Base-by-base conservation (phyloP, 2,113 vertebrate genomes). In the Balaenoptera acutorostrata region DNA sequence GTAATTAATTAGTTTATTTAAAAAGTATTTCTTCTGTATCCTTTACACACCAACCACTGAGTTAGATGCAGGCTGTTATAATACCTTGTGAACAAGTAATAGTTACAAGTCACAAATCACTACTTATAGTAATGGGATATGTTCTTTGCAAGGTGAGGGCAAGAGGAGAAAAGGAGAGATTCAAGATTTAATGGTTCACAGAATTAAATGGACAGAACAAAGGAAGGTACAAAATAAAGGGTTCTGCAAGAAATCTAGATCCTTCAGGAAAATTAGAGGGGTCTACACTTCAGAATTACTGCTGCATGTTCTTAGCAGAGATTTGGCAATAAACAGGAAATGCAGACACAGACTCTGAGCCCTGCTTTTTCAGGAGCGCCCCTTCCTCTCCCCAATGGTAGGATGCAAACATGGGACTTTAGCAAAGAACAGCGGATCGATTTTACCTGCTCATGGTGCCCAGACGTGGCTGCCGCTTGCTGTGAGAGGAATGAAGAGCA, bases 371-470 rank as follows among this genome's bases (percentile, higher is more conserved):
- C 74, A 93, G 61, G 31, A 59, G 84, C 6, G 72, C 81, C 90
- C 72, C 27, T 25, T 90, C 97, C 90, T 92, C 90, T 95, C 95
- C 97, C 95, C 78, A 77, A 75, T 64, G 88, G 61, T 71, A 97
- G 64, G 94, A 95, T 93, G 49, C 77, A 95, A n/a, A 94, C 31
- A 96, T 3, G 44, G 84, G 86, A 90, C 74, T 96, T 91, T 77
- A 77, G 90, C 69, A 97, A 92, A 97, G 96, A 97, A 14, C 49
- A 95, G 87, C 9, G 75, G 94, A 95, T 27, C 75, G 69, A 44
- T 75, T 93, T 99, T 99, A 99, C 99, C 99, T 99, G 98, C 94
- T 98, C 27, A 74, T 81, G 95, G 97, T 89, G 98, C 92, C 92
- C 98, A 97, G 97, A 85, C 83, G 41, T 55, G 75, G 81, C 69